Percentiles rank a stretch among this genome's conserved stretches.
Conservation (phyloP, 2,113 vertebrate species). For the Vulpes vulpes region DNA sequence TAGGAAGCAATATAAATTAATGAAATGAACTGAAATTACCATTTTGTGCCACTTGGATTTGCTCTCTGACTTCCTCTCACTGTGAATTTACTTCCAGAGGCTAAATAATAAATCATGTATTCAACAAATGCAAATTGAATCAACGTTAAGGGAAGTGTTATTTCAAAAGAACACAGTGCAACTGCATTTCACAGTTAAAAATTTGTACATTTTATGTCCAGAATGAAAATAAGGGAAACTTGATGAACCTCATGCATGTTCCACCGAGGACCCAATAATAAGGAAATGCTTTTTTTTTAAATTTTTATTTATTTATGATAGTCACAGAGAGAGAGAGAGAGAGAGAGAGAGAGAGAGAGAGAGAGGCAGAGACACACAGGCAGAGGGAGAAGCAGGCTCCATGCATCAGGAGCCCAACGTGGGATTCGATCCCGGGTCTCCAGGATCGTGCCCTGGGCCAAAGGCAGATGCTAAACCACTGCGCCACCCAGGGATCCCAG, state of each 20-base stretch:
- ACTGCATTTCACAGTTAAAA: neutral
- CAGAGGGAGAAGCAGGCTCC: no score
- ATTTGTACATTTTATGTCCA: neutral
- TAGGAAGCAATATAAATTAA: neutral
- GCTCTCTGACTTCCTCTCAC: neutral
- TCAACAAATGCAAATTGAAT: conserved; percentile 14
- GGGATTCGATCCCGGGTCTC: no score
- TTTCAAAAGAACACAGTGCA: neutral
- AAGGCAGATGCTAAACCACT: no score
- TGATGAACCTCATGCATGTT: neutral
- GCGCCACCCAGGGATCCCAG: no score
- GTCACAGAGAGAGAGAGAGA: no score
- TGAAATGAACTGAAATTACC: conserved; percentile 24
- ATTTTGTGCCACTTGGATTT: neutral
- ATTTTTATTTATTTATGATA: no score
- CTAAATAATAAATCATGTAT: conserved; percentile 50
- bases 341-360: no score
- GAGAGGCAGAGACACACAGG: no score
- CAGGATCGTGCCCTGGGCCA: no score
- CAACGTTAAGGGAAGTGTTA: neutral
- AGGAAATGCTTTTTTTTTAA: neutral
- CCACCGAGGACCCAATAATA: neutral
- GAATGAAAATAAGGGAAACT: neutral
- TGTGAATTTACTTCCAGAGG: neutral
- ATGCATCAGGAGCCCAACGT: no score